Evolutionary conservation across 2,797 vertebrate genomes (phyloP).

Genomic region (Mionectes olivaceus): DNA sequence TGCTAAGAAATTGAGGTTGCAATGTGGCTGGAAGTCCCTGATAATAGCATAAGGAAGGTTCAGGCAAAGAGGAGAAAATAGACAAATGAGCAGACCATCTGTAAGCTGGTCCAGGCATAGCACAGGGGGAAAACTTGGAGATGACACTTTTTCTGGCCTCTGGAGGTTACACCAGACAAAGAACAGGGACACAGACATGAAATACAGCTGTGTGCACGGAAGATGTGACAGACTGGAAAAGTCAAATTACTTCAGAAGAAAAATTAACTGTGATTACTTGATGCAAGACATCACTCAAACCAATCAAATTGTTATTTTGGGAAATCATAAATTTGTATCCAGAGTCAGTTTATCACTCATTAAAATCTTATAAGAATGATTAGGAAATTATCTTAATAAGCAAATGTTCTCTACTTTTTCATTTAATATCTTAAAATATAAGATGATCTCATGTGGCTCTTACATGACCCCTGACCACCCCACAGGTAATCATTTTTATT

Average conservation of each 20-base stretch:
- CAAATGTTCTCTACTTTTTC: slow-evolving; percentile 78
- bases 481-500: slow-evolving; percentile 15
- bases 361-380: slow-evolving; percentile 83
- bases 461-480: slow-evolving; percentile 57
- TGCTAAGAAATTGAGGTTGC: not conserved
- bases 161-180: slow-evolving; percentile 30
- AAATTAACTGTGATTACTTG: slow-evolving; percentile 84
- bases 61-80: not conserved
- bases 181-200: slow-evolving; percentile 57
- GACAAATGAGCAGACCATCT: not conserved
- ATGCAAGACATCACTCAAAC: slow-evolving; percentile 86
- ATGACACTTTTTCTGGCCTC: slow-evolving; percentile 2
- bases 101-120: rapidly evolving
- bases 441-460: slow-evolving; percentile 66
- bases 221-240: slow-evolving; percentile 79
- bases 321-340: slow-evolving; percentile 86
- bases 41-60: not conserved
- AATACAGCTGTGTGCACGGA: slow-evolving; percentile 62
- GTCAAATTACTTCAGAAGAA: slow-evolving; percentile 78
- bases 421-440: slow-evolving; percentile 76
- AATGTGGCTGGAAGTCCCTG: rapidly evolving
- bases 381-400: slow-evolving; percentile 85
- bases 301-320: slow-evolving; percentile 87
- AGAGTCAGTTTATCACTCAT: slow-evolving; percentile 85
- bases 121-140: not conserved